Conservation (phyloP, 2,888 invertebrate species). For the Zaprionus obscuricornis region DNA sequence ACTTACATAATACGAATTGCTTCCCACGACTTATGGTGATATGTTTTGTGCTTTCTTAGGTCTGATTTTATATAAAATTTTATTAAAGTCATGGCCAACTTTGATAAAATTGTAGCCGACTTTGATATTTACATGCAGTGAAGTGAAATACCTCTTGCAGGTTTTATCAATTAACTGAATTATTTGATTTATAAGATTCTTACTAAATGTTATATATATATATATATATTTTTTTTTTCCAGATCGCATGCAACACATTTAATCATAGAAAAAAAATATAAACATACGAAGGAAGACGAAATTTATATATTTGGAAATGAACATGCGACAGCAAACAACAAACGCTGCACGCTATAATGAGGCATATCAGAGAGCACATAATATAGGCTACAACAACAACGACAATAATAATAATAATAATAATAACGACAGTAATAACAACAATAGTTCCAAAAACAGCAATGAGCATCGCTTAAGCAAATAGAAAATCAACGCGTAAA, state of each 20-base stretch:
- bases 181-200: too few relatives aligned
- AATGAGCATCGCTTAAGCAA: conserved; percentile 73
- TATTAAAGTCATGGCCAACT: too few relatives aligned
- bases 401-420: conserved; percentile 22
- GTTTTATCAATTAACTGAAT: too few relatives aligned
- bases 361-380: conserved; percentile 68
- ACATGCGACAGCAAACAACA: conserved; percentile 49
- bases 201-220: too few relatives aligned
- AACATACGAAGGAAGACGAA: not conserved
- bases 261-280: conserved; percentile 2
- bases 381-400: conserved; percentile 34
- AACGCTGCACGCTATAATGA: conserved; percentile 63
- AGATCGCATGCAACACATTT: conserved; percentile 14
- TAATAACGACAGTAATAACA: conserved; percentile 21
- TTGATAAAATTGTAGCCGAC: too few relatives aligned
- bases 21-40: too few relatives aligned
- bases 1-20: too few relatives aligned
- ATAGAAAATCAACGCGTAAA: conserved; percentile 68
- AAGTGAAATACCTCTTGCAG: too few relatives aligned
- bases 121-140: too few relatives aligned
- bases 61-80: too few relatives aligned
- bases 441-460: conserved; percentile 37
- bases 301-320: conserved; percentile 15
- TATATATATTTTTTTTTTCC: too few relatives aligned
- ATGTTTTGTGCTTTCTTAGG: too few relatives aligned